Conservation (phyloP, 2,113 vertebrate species). For the Lynx canadensis region DNA sequence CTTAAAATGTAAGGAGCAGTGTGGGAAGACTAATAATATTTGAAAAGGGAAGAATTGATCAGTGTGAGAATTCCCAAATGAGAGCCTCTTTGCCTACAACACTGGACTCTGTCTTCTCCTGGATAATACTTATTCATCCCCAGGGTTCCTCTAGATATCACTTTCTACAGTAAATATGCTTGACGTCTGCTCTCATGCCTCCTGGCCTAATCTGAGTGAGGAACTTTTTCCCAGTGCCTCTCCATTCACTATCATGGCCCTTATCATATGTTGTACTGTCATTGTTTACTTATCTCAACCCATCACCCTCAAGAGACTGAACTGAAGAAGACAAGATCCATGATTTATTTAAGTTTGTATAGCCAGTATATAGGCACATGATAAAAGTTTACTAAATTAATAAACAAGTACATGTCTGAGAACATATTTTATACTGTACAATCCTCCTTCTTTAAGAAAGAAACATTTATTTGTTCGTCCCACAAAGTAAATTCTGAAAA, state of each 20-base stretch:
- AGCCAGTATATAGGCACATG: not conserved
- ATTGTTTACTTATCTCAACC: not conserved
- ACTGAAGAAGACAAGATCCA: not conserved
- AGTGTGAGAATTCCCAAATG: not conserved
- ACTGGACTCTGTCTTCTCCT: not conserved
- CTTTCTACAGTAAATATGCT: not conserved
- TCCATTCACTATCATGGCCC: not conserved
- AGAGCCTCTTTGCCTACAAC: not conserved
- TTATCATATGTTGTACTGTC: accelerated
- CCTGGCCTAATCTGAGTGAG: not conserved
- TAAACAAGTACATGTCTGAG: not conserved
- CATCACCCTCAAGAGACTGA: not conserved
- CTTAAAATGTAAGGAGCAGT: not conserved
- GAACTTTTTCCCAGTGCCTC: not conserved
- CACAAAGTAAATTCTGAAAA: constrained; percentile 16
- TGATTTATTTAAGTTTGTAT: not conserved
- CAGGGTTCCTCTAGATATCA: not conserved
- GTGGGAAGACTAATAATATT: not conserved
- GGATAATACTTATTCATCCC: not conserved
- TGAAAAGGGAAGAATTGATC: not conserved
- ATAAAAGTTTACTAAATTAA: not conserved
- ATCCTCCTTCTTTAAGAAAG: not conserved
- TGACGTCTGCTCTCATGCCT: not conserved
- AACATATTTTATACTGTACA: not conserved
- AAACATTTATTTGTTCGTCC: not conserved